phyloP scores from a whole-genome alignment of 2,888 invertebrate species.

The Gerosis bhagava region DNA sequence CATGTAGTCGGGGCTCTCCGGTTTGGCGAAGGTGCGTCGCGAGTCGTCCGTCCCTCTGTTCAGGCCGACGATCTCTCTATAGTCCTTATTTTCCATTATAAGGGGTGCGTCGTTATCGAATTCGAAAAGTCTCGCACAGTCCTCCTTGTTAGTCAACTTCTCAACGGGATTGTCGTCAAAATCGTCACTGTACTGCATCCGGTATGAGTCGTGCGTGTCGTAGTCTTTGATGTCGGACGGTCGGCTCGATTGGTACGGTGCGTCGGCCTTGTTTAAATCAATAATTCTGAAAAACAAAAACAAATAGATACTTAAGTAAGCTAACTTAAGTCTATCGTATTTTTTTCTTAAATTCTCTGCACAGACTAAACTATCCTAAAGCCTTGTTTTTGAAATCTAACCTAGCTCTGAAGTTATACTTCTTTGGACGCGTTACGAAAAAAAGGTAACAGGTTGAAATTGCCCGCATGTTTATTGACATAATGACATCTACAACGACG shows the following conservation, averaged over 20 bases:
- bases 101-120: constrained; percentile 82
- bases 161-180: constrained; percentile 70
- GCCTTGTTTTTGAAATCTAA: too few species aligned
- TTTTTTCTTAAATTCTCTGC: too few species aligned
- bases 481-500: too few species aligned
- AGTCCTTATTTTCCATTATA: constrained; percentile 76
- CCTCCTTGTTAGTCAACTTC: constrained; percentile 69
- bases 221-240: constrained; percentile 65
- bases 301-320: too few species aligned
- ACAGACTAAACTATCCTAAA: too few species aligned
- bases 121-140: constrained; percentile 78
- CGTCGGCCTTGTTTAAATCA: constrained; percentile 73
- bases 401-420: too few species aligned
- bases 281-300: constrained; percentile 76
- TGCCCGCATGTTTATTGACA: too few species aligned
- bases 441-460: too few species aligned
- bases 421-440: too few species aligned
- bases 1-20: constrained; percentile 79
- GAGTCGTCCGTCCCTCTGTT: constrained; percentile 75
- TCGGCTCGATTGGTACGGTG: constrained; percentile 67
- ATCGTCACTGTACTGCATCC: constrained; percentile 48
- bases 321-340: too few species aligned
- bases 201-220: constrained; percentile 59
- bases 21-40: constrained; percentile 75
- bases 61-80: constrained; percentile 70